Base-by-base conservation (phyloP, 2,113 vertebrate species). In the Pyrgilauda ruficollis region DNA sequence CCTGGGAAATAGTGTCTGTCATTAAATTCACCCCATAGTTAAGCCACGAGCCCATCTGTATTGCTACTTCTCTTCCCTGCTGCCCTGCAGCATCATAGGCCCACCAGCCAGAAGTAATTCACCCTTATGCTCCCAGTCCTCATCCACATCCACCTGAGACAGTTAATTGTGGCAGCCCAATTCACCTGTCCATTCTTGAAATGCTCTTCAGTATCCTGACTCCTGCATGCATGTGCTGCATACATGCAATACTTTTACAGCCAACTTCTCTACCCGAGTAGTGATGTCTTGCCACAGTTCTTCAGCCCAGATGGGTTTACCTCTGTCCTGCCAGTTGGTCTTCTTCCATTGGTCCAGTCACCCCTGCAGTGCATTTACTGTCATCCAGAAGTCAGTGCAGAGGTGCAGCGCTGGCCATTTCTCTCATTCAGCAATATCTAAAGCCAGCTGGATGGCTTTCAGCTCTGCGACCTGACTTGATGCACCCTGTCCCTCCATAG, bases 1-100 rank as follows among this genome's bases (percentile, higher is more conserved):
- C 14, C 21, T 76, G 37, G 17, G 13, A 44, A 7, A 22, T 26
- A 5, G 5, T 21, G 27, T 27, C 19, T 15, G 3, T n/a, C 0
- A 0, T 41, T 39, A 66, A 66, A 13, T 66, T 22, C 15, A 52
- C 14, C 15, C 37, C 33, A 26, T 13, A 15, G 10, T 30, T 72
- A 31, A 31, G 24, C 10, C 33, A 22, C 0, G 0, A 52, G 11
- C 31, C 31, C 26, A 26, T 26, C 26, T 50, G 11, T 59, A 14
- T 33, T 49, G 10, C 35, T 67, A 2, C 6, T 12, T 59, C 13
- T 67, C 26, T 76, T 43, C 26, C 30, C 35, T 31, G 20, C 20
- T 67, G 10, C 6, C 20, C 15, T 67, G 24, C 35, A 21, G 20
- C 1, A 16, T 21, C 35, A 13, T 49, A 20, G 30, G 24, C 61